These are phyloP conservation scores for Drosophila maculinotata DNA, from an alignment of 2,888 invertebrate species.

Conservation along the genomic window DNA sequence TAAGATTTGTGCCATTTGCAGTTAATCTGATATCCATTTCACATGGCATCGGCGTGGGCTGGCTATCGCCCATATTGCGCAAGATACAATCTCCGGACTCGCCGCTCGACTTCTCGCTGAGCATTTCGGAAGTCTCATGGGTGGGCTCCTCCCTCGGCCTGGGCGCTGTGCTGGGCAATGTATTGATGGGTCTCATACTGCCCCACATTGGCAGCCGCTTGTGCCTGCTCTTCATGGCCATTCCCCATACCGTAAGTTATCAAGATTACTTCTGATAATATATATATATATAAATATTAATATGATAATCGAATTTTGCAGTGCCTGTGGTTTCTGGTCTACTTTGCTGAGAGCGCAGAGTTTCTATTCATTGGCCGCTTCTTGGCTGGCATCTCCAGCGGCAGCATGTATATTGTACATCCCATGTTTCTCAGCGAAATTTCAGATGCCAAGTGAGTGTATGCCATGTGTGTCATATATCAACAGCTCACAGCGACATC, in stretches of 20 bases:
- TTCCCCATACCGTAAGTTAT: slow-evolving; percentile 78
- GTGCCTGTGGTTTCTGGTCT: slow-evolving; percentile 71
- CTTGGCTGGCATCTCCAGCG: slow-evolving; percentile 71
- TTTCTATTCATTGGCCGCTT: slow-evolving; percentile 68
- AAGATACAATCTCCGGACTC: slow-evolving; percentile 68
- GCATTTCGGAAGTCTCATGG: slow-evolving; percentile 78
- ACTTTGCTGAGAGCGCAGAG: slow-evolving; percentile 57
- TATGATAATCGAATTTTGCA: too few relatives aligned
- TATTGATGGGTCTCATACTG: slow-evolving; percentile 65
- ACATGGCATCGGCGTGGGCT: slow-evolving; percentile 83
- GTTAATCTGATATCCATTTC: slow-evolving; percentile 82
- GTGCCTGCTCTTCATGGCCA: slow-evolving; percentile 70
- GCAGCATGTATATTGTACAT: slow-evolving; percentile 73
- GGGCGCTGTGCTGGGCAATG: slow-evolving; percentile 79
- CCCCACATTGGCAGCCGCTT: slow-evolving; percentile 73
- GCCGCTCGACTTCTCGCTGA: slow-evolving; percentile 64
- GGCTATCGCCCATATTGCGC: slow-evolving; percentile 82
- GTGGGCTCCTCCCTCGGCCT: slow-evolving; percentile 80
- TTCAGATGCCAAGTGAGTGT: slow-evolving; percentile 71
- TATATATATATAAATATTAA: too few relatives aligned
- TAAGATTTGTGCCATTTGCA: slow-evolving; percentile 23
- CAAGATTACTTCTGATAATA: neutral
- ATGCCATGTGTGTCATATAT: neutral
- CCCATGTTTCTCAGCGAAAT: slow-evolving; percentile 77
- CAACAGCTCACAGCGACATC: slow-evolving; percentile 1